Evolutionary conservation across 2,888 invertebrate genomes (phyloP), one percentile per base, ranked within the genome.

Genomic region (Hyppa rectilinea): DNA sequence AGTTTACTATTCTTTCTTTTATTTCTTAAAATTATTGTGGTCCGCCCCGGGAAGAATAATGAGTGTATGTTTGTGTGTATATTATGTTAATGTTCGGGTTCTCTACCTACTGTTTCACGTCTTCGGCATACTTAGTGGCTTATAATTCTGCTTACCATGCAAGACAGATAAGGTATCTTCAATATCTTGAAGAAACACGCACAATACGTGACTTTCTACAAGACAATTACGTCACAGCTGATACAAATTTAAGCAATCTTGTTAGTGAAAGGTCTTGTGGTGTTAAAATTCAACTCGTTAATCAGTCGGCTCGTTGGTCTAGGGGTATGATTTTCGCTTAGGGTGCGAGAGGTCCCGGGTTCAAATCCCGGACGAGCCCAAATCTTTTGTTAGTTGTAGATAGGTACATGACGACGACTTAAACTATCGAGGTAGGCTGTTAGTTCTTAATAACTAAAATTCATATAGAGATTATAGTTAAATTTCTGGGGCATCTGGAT

Each of bases 291-390:
- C 29, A 29, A 1, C 2, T 1, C 0, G 0, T 0, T 9, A 4
- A 9, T 12, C 38, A 58, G 26, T 1, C 0, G 56, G 56, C 38
- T 58, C 58, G 38, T 58, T 58, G 93, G 82, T 95, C 94, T 94
- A 95, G 94, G 94, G 94, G 94, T 95, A 95, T 95, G 95, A 95
- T 95, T 96, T 93, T 95, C 95, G 95, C 94, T 95, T 96, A 92
- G 95, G 95, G 95, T 96, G 95, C 95, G 95, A 95, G 95, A 95
- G 95, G 95, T 95, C 94, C 95, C 95, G 95, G 95, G 95, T 96
- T 95, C 95, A 95, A 95, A 95, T 95, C 95, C 95, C 95, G 95
- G 95, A 95, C 94, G 95, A 95, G 95, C 94, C 95, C 26, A 36
- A 53, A 6, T 17, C 2, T 38, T 58, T 56, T 58, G 12, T 26